A percentile compares a stretch with the other conserved stretches of the same genome.
Evolutionary conservation across 2,797 vertebrate species (phyloP).

Genomic region (Melanotaenia maccullochi): DNA sequence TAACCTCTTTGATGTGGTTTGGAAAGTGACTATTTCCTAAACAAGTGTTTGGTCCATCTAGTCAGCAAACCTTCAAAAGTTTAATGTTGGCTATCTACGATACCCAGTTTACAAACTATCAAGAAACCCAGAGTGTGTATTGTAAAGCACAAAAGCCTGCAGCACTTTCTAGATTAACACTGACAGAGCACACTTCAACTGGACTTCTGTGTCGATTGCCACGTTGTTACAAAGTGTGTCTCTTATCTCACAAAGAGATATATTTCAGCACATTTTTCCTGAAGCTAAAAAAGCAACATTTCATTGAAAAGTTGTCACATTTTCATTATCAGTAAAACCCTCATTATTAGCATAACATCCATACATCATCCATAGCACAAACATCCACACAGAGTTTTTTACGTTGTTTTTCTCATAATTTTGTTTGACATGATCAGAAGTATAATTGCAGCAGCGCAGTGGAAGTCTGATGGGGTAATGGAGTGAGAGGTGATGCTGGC

Average conservation of each 20-base stretch:
- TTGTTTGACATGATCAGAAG: slow-evolving; percentile 37
- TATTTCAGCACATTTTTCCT: neutral
- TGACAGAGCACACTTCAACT: neutral
- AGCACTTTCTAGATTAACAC: neutral
- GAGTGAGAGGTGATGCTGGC: slow-evolving; percentile 46
- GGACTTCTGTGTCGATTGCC: neutral
- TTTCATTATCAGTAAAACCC: neutral
- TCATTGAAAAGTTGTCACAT: neutral
- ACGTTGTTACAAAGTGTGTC: neutral
- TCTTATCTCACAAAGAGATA: neutral
- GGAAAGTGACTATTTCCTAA: no score
- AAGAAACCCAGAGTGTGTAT: neutral
- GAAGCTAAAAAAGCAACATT: no score
- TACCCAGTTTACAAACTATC: neutral
- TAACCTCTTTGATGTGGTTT: neutral
- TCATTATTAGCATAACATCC: neutral
- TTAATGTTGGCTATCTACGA: neutral
- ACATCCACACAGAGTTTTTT: neutral
- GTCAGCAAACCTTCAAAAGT: no score
- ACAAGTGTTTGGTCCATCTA: neutral
- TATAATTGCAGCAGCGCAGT: slow-evolving; percentile 50
- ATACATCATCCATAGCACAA: no score
- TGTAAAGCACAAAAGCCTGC: no score
- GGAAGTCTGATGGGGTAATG: slow-evolving; percentile 54
- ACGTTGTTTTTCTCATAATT: neutral